Evolutionary conservation across 2,797 vertebrate species (phyloP), one percentile per base, ranked within the genome.

Genomic region (Trematomus bernacchii): DNA sequence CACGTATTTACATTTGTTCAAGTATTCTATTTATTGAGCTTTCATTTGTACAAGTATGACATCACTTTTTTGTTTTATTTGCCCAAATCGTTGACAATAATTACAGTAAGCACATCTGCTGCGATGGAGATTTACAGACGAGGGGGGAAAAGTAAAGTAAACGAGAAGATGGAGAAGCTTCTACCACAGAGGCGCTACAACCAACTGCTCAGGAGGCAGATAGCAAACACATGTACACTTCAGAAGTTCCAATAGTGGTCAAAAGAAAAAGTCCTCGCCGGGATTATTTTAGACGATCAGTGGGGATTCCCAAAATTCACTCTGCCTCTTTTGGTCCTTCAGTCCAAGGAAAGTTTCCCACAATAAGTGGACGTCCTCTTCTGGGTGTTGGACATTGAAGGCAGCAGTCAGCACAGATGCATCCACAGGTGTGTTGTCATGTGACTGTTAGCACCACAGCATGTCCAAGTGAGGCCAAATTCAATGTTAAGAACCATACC

Each of bases 1-100:
- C 30, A 50, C 18, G 40, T 18, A 27, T 68, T 71, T 19, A 33
- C n/a, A 47, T 86, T 83, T 84, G 62, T 91, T 91, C 84, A 93
- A 92, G 80, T 94, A 59, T 89, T 92, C 87, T 88, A 89, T 96
- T 96, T 95, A 96, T 95, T 96, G 72, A 92, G 80, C 85, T 87
- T 93, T 93, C 48, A 86, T 93, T 92, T 94, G 71, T 92, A 94
- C 89, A 94, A 77, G 87, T 94, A 87, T 92, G 91, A 95, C 93
- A 93, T 92, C 84, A 85, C 87, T 84, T 89, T 42, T 60, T 44
- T 77, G 37, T 72, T 76, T 64, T 7, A 71, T 73, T 72, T 79
- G 78, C 85, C 77, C 75, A 87, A 90, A 91, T 93, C 82, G 85
- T 89, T 77, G 86, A 93, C 86, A 67, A 84, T 85, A 91, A 90